Evolutionary conservation across 2,113 vertebrate genomes (phyloP).

Genomic region (Rhinolophus sinicus): DNA sequence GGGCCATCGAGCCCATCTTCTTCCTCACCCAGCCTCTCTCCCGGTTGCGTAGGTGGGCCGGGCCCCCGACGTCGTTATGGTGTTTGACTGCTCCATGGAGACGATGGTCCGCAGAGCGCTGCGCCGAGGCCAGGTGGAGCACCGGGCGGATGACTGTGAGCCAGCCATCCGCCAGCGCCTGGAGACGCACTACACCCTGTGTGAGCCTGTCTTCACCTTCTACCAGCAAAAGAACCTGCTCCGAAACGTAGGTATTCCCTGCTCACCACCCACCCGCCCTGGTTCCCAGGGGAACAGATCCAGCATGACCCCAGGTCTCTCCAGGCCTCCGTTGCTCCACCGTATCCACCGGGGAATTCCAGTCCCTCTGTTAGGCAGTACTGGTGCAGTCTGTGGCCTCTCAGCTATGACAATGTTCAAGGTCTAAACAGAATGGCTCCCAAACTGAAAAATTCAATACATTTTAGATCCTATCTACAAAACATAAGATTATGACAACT

Average conservation of each 20-base stretch:
- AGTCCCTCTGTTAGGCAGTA: background rate
- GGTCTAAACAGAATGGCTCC: background rate
- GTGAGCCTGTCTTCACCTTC: conserved; percentile 57
- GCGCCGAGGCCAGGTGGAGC: background rate
- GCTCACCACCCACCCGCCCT: background rate
- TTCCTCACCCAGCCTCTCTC: background rate
- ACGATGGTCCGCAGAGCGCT: conserved; percentile 58
- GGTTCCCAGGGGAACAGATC: too few species aligned
- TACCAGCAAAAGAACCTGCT: conserved; percentile 74
- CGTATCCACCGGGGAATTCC: too few species aligned
- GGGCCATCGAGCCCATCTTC: too few species aligned
- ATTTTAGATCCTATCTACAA: background rate
- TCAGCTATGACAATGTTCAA: too few species aligned
- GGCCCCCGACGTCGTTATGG: conserved; percentile 48
- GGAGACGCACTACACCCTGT: conserved; percentile 42
- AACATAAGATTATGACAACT: background rate
- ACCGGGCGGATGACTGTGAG: background rate
- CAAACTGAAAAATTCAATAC: background rate
- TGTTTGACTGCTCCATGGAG: conserved; percentile 73
- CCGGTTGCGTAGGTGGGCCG: conserved; percentile 56
- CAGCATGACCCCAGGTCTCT: background rate
- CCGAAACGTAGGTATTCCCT: background rate
- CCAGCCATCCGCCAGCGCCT: conserved; percentile 27
- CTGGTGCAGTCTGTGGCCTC: background rate
- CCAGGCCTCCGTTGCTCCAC: background rate